Evolutionary conservation across 2,113 vertebrate genomes (phyloP).

Genomic region (Climacteris rufus): DNA sequence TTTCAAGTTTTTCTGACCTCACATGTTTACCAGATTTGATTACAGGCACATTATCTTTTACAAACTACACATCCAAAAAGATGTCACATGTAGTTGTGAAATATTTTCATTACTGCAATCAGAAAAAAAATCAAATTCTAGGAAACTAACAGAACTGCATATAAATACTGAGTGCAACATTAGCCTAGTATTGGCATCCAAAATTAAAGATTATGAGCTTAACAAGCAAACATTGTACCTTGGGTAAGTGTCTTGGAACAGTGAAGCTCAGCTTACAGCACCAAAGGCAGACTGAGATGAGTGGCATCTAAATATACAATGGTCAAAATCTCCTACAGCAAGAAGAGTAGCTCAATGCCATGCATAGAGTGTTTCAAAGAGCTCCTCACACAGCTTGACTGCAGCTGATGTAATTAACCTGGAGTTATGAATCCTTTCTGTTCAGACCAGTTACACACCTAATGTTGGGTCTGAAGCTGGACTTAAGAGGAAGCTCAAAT

Average conservation of each 20-base stretch:
- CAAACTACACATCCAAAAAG: background rate
- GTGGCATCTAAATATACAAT: background rate
- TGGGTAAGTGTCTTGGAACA: background rate
- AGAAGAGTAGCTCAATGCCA: background rate
- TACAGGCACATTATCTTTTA: background rate
- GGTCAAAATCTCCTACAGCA: background rate
- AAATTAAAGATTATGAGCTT: background rate
- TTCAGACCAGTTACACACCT: background rate
- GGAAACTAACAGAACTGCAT: background rate
- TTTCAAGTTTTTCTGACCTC: background rate
- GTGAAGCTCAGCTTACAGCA: background rate
- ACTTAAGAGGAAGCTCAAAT: background rate
- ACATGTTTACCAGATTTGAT: background rate
- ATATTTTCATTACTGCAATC: background rate
- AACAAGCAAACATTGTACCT: background rate
- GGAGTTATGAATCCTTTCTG: background rate
- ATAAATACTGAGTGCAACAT: background rate
- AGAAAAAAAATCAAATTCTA: background rate
- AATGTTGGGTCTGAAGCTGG: background rate
- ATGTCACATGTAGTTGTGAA: rapidly evolving
- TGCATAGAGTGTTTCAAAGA: background rate
- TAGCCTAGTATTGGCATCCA: background rate
- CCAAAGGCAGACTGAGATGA: background rate
- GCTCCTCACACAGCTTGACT: background rate
- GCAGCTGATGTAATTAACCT: background rate